Evolutionary conservation across 2,113 vertebrate genomes (phyloP), one percentile per base, ranked within the genome.

Genomic region (Nothocercus nigrocapillus): DNA sequence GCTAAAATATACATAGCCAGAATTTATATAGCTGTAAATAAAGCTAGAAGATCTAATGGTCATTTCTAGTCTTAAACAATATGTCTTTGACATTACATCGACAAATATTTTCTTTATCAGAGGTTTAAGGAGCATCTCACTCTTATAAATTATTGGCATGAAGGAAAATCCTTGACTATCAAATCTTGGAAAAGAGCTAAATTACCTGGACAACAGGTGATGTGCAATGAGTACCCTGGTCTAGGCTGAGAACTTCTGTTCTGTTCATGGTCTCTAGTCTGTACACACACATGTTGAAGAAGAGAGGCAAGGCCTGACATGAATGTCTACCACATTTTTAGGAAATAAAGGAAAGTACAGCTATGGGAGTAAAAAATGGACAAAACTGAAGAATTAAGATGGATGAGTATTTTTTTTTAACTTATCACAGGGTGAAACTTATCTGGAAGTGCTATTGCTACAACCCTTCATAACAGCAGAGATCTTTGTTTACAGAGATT

Each of bases 121-220:
- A 12, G 63, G 7, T 59, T 92, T 70, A n/a, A 54, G 28, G 2
- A 14, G 36, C 66, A 44, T 64, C 56, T 34, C 3, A 32, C 8
- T 27, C 18, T 93, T 14, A 13, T 13, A 44, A 30, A 45, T 42
- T 9, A 61, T 30, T 32, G 51, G 77, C 13, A 1, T 2, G 5
- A 74, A 7, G 75, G 11, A 67, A 79, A 34, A 73, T 61, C 4
- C 56, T 8, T 68, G 34, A 83, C 6, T 2, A n/a, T 22, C 13
- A 80, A 25, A 32, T 16, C 2, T 5, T 73, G 30, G 59, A 82
- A 86, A 77, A 44, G 24, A 51, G 19, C 4, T 12, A 34, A 9
- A 0, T 0, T 6, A 53, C 70, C 74, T 24, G 12, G 10, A 16
- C 13, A 44, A 72, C 16, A 64, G 3, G 5, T 58, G 44, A 1